phyloP scores from a whole-genome alignment of 2,888 invertebrate species.

The Lasioglossum leucozonium region DNA sequence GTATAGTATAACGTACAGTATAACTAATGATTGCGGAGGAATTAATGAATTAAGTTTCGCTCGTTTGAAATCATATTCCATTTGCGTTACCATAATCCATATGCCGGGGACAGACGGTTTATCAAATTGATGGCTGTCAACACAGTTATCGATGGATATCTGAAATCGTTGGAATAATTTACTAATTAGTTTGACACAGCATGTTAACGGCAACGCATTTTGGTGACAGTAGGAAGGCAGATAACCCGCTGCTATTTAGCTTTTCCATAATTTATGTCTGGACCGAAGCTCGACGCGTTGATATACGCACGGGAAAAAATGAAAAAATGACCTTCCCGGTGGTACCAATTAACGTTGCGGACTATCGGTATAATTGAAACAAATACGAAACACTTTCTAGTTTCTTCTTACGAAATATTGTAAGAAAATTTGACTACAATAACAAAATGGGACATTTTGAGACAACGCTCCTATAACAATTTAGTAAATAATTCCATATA shows the following conservation, averaged over 20 bases:
- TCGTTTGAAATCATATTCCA: neutral
- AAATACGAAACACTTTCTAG: neutral
- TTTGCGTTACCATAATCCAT: neutral
- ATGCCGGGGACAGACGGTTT: slow-evolving; percentile 4
- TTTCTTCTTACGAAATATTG: neutral
- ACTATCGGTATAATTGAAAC: neutral
- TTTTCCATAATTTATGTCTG: neutral
- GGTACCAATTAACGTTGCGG: neutral
- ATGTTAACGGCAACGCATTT: neutral
- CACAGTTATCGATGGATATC: slow-evolving; percentile 1
- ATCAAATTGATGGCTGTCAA: slow-evolving; percentile 7
- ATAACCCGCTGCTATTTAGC: neutral
- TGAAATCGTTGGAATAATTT: slow-evolving; percentile 19
- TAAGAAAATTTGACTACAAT: neutral
- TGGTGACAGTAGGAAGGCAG: neutral
- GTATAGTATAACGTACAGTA: no score
- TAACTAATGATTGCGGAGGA: neutral
- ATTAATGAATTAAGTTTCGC: neutral
- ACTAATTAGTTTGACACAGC: slow-evolving; percentile 11
- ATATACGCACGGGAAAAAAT: neutral
- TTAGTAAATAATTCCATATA: neutral
- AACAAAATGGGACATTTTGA: no score
- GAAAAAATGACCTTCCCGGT: neutral
- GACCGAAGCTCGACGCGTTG: neutral
- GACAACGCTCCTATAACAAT: neutral